Conservation (phyloP, 2,888 invertebrate species). For the Choristoneura rosaceana region DNA sequence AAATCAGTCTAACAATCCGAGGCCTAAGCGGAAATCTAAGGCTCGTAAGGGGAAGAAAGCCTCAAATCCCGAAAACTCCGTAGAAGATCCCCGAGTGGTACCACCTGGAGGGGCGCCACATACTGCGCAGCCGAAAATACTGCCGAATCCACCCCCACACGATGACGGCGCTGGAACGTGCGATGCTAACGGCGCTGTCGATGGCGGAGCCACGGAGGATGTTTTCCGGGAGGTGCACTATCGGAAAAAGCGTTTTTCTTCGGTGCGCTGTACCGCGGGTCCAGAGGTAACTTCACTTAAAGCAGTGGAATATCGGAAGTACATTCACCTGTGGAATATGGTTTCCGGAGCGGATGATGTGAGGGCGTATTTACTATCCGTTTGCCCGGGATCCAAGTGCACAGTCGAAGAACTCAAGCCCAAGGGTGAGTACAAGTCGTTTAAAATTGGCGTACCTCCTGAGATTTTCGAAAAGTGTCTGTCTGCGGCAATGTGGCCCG, state of each 20-base stretch:
- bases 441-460: constrained; percentile 21
- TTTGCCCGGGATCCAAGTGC: background rate
- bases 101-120: too few species aligned
- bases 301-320: constrained; percentile 15
- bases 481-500: constrained; percentile 10
- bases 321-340: constrained; percentile 26
- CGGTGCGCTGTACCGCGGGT: constrained; percentile 20
- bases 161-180: too few species aligned
- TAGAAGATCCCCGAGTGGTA: too few species aligned
- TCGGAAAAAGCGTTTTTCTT: constrained; percentile 3
- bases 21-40: too few species aligned
- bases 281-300: constrained; percentile 2
- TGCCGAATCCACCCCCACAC: too few species aligned
- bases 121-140: too few species aligned
- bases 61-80: too few species aligned
- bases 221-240: background rate
- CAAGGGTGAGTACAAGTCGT: constrained; percentile 30
- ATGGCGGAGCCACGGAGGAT: background rate
- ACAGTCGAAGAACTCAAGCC: constrained; percentile 19
- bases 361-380: background rate
- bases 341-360: constrained; percentile 16
- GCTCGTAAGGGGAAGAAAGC: too few species aligned
- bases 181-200: background rate
- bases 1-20: too few species aligned
- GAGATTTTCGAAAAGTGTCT: constrained; percentile 3